These are phyloP conservation scores for Dicyrtomina minuta DNA, from an alignment of 2,888 invertebrate genomes.

Conservation along the genomic window DNA sequence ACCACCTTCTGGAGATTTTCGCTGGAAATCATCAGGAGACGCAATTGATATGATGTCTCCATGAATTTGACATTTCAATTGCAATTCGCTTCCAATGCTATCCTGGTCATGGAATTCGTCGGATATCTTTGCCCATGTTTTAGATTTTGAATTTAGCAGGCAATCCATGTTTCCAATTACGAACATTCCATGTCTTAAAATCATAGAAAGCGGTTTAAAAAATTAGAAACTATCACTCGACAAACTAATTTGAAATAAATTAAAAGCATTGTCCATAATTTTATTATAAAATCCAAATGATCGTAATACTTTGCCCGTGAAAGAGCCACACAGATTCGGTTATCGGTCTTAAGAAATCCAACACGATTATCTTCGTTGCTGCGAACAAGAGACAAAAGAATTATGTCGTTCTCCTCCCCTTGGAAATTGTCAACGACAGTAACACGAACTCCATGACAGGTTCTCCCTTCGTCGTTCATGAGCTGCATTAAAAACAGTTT, in stretches of 20 bases:
- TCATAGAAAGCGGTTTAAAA: constrained; percentile 1
- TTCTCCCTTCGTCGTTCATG: neutral
- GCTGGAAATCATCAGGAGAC: constrained; percentile 33
- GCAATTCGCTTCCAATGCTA: constrained; percentile 41
- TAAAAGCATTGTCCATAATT: neutral
- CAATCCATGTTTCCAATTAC: no score
- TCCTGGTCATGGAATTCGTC: constrained; percentile 41
- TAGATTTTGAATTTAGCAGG: constrained; percentile 46
- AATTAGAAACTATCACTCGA: neutral
- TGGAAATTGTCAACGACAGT: constrained; percentile 77
- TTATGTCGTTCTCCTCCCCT: constrained; percentile 77
- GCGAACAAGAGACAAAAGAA: no score
- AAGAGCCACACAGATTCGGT: constrained; percentile 76
- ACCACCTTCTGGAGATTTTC: constrained; percentile 62
- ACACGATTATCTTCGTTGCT: constrained; percentile 69
- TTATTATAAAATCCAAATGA: neutral
- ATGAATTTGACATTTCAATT: constrained; percentile 50
- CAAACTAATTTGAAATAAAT: neutral
- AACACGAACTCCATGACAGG: constrained; percentile 62
- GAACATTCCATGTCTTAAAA: constrained; percentile 62
- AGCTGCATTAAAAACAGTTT: no score
- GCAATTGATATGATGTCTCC: constrained; percentile 22
- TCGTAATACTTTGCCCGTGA: constrained; percentile 63
- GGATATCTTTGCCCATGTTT: constrained; percentile 53
- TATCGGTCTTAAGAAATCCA: no score